Evolutionary conservation across 1,140 invertebrate genomes (phyloP).

Genomic region (Delia radicum): DNA sequence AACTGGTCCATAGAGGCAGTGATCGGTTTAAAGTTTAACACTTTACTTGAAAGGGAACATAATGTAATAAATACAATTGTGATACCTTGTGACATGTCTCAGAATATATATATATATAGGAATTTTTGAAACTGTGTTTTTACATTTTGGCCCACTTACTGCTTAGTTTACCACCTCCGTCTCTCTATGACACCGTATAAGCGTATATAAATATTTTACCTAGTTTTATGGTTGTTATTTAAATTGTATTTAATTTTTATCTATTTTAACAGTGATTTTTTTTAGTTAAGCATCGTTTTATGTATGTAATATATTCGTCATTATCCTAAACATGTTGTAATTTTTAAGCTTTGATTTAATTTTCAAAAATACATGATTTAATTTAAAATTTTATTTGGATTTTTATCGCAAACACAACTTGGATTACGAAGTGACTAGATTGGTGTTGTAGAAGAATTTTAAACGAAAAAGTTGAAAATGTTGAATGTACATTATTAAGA

Average conservation of each 20-base stretch:
- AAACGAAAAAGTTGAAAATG: too few relatives aligned
- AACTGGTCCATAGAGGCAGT: too few relatives aligned
- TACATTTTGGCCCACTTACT: neutral
- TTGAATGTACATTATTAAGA: too few relatives aligned
- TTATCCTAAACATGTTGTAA: neutral
- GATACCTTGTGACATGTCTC: too few relatives aligned
- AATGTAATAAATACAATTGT: too few relatives aligned
- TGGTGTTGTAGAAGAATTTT: too few relatives aligned
- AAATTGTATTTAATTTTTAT: slow-evolving; percentile 20
- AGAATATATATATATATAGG: too few relatives aligned
- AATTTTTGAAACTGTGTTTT: too few relatives aligned
- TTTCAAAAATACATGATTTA: neutral
- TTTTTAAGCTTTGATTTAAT: neutral
- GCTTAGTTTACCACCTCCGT: neutral
- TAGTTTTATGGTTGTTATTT: slow-evolving; percentile 15
- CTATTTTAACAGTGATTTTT: slow-evolving; percentile 9
- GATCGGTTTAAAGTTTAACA: too few relatives aligned
- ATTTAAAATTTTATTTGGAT: neutral
- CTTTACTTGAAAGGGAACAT: too few relatives aligned
- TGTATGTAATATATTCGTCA: slow-evolving; percentile 10
- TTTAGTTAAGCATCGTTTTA: neutral
- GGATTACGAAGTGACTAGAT: too few relatives aligned
- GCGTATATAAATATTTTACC: neutral
- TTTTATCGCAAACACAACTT: too few relatives aligned
- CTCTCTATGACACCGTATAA: neutral